Base-by-base conservation (phyloP, 2,113 vertebrate genomes). In the Cephalophus harveyi region DNA sequence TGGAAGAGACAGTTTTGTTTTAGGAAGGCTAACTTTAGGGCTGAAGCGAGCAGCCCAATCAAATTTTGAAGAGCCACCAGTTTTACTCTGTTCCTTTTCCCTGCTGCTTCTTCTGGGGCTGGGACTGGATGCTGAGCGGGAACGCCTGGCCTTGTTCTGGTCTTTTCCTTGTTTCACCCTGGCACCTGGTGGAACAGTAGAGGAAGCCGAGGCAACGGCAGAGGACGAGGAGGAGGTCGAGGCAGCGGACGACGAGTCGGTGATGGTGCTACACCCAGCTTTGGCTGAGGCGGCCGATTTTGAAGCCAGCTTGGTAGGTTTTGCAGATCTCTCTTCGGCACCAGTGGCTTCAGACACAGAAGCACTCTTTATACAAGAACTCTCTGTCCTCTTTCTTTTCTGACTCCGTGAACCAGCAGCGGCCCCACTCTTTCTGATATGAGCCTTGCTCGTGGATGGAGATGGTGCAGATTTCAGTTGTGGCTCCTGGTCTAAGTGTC, bases 271-370 rank as follows among this genome's bases (percentile, higher is more conserved):
- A 99, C 99, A 99, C 99, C 99, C 99, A 99, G 99, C 99, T 99
- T 99, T 99, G 99, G 99, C 99, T 99, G 99, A 99, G 99, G 99
- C 98, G 99, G 99, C 99, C 54, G 99, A 99, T 99, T 99, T 99
- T 99, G 99, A 99, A 99, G 99, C 99, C 99, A 99, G 99, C 99
- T 99, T 99, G 99, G 99, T 99, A 98, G 99, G 99, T 99, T 99
- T 99, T 99, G 99, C 99, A 99, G 99, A 99, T 99, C 99, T 99
- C 98, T 99, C 99, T 99, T 99, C 99, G 92, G 99, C 99, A 99
- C 99, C 99, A 99, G 99, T 99, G 99, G 99, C 99, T 98, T 99
- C 99, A 98, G 99, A 99, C 98, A 99, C 99, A 99, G 99, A 99
- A 98, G 99, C 98, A 99, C 99, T 99, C 98, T 99, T 99, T 98